phyloP scores from a whole-genome alignment of 92 coral and sea anemone genomes.

The Meandrina meandrites region DNA sequence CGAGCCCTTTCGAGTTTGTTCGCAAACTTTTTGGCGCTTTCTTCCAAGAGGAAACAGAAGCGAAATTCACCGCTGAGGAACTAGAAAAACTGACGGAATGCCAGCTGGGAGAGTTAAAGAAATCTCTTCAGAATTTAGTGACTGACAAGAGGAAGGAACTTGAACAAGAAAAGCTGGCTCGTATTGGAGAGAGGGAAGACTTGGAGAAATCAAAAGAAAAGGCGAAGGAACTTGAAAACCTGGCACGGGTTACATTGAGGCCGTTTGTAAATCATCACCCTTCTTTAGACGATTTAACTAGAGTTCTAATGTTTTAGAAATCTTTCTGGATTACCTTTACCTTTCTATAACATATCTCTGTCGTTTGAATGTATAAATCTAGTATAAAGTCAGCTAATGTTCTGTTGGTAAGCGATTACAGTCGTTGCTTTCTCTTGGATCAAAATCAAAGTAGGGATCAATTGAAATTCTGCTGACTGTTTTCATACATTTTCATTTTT shows the following conservation, averaged over 20 bases:
- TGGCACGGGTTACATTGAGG: slow-evolving; percentile 52
- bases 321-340: neutral
- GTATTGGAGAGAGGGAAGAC: slow-evolving; percentile 8
- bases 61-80: slow-evolving; percentile 30
- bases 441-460: neutral
- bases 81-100: slow-evolving; percentile 17
- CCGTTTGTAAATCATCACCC: slow-evolving; percentile 53
- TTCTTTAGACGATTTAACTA: slow-evolving; percentile 37
- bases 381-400: neutral
- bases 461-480: too few species aligned
- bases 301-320: slow-evolving; percentile 43
- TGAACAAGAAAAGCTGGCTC: slow-evolving; percentile 8
- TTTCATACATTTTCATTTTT: neutral
- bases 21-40: slow-evolving; percentile 24
- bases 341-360: neutral
- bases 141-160: slow-evolving; percentile 24
- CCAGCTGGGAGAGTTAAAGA: slow-evolving; percentile 26
- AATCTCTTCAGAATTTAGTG: slow-evolving; percentile 13
- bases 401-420: neutral
- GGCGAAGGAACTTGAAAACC: slow-evolving; percentile 45
- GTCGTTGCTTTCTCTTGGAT: neutral
- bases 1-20: slow-evolving; percentile 24
- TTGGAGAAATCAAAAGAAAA: slow-evolving; percentile 14
- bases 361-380: neutral
- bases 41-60: slow-evolving; percentile 18